Conservation (phyloP, 2,797 vertebrate species). For the Fratercula arctica region DNA sequence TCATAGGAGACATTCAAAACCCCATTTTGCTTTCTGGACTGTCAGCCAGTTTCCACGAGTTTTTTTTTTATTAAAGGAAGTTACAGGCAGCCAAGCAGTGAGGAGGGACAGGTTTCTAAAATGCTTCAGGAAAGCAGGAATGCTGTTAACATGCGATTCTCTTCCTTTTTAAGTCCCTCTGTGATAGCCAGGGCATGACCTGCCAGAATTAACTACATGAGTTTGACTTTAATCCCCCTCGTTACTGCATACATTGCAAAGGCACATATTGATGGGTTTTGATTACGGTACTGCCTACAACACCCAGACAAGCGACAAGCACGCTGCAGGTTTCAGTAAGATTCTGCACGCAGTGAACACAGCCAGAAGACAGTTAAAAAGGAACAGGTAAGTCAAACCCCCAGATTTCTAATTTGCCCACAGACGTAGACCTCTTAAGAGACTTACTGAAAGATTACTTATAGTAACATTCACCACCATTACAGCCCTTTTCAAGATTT, state of each 20-base stretch:
- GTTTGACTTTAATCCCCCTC: not conserved
- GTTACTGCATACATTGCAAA: not conserved
- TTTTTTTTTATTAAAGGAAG: not conserved
- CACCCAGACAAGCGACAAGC: not conserved
- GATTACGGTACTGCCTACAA: not conserved
- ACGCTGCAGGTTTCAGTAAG: not conserved
- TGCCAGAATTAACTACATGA: not conserved
- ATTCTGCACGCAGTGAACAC: not conserved
- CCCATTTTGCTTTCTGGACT: not conserved
- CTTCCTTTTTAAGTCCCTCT: not conserved
- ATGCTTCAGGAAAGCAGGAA: not conserved
- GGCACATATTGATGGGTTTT: not conserved
- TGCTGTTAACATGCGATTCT: not conserved
- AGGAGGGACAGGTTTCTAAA: not conserved
- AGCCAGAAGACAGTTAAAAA: not conserved
- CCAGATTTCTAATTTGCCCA: not conserved
- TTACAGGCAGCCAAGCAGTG: not conserved
- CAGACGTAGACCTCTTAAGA: not conserved
- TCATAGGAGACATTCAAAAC: not conserved
- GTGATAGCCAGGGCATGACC: not conserved
- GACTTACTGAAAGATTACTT: not conserved
- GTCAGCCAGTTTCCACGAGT: fast-evolving
- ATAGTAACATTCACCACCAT: not conserved
- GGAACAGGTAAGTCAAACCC: not conserved
- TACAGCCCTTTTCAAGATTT: not conserved